Base-by-base conservation (phyloP, 2,888 invertebrate genomes). In the Eupithecia exiguata region DNA sequence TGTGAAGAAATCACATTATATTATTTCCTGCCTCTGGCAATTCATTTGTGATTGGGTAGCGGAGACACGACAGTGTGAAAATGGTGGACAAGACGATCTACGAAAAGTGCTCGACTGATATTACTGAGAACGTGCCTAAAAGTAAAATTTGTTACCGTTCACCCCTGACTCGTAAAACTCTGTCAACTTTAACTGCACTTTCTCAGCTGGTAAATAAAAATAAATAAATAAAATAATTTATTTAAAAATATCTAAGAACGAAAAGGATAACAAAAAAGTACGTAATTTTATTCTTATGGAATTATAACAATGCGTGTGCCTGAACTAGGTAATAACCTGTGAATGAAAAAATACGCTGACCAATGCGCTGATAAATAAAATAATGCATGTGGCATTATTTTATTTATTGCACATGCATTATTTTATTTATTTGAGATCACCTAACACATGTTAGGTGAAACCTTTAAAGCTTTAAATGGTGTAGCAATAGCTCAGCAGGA, bases 81-180 rank as follows among this genome's bases (percentile, higher is more conserved):
- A 66, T 66, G 66, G 66, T 21, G 14, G 40, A 66, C 21, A 66
- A 21, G 25, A 10, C 25, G n/a, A 38, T 66, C 21, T 66, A 66
- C 40, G 66, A 66, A 40, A 66, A 66, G 38, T 66, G 66, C 43
- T 66, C 66, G 1, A 43, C 66, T 40, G 66, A 66, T 21, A 25
- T 66, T 4, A 21, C 40, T 1, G 66, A 43, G 38, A 40, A 65
- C 18, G 36, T 16, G 21, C 40, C 21, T 16, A 66, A 66, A 66
- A 66, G 66, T 66, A 25, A 66, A 62, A 35, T 62, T 62, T 62
- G 25, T 66, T 40, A 21, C 16, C 12, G 14, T 65, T 18, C 9
- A 36, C 14, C 30, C n/a, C 18, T 10, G n/a, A 36, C 10, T 63
- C 25, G 25, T 58, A 58, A 58, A 58, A 58, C 25, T 25, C 21